phyloP scores from a whole-genome alignment of 2,797 vertebrate genomes.

The Rhabdomys pumilio region DNA sequence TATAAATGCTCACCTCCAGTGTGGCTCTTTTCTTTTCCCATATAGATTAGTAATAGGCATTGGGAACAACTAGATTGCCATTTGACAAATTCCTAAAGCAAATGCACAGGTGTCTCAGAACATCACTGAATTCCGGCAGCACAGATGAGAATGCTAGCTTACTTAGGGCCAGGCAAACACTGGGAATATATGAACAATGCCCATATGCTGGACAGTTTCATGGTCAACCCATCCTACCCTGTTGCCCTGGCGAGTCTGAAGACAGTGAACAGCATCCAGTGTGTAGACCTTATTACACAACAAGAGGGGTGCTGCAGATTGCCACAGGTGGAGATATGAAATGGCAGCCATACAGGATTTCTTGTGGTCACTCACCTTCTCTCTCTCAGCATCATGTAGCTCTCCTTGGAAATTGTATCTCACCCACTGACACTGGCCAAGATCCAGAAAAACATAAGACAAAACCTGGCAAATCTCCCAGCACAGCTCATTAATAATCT shows the following conservation, averaged over 20 bases:
- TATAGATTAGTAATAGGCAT: not conserved
- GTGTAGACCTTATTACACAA: not conserved
- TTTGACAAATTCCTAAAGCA: slow-evolving; percentile 2
- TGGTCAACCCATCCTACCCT: not conserved
- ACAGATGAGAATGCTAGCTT: too few species aligned
- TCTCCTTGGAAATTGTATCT: not conserved
- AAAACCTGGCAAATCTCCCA: slow-evolving; percentile 62
- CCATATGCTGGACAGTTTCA: not conserved
- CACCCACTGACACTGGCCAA: slow-evolving; percentile 21
- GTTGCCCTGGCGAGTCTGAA: not conserved
- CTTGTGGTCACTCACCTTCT: not conserved
- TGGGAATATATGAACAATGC: not conserved
- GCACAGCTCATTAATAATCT: slow-evolving; percentile 53
- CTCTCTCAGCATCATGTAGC: not conserved
- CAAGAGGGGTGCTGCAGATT: fast-evolving
- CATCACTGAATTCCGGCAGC: not conserved
- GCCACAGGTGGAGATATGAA: not conserved
- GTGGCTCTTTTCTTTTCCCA: not conserved
- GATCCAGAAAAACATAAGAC: slow-evolving; percentile 54
- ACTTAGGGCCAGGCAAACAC: not conserved
- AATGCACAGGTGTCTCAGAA: not conserved
- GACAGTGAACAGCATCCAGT: fast-evolving
- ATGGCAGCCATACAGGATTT: not conserved
- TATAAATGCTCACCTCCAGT: not conserved
- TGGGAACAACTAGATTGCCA: not conserved